A percentile compares a stretch with the other conserved stretches of the same genome.
Conservation (phyloP, 2,797 vertebrate genomes). For the Hyperoplus immaculatus region DNA sequence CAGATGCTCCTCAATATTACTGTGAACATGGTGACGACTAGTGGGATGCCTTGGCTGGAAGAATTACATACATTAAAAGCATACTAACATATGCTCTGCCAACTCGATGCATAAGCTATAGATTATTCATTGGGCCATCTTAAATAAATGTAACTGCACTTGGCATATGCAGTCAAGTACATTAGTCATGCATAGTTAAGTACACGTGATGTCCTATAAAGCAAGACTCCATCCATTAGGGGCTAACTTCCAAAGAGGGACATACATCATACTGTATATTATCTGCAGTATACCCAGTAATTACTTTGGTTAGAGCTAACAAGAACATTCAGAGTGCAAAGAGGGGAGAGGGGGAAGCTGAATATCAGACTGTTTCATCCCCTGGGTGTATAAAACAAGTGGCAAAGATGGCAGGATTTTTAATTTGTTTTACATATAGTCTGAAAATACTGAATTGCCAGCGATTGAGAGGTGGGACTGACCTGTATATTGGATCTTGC, state of each 20-base stretch:
- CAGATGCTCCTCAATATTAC: neutral
- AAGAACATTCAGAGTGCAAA: neutral
- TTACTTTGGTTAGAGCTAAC: slow-evolving; percentile 16
- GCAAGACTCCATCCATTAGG: slow-evolving; percentile 8
- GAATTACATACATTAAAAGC: neutral
- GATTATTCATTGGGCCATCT: slow-evolving; percentile 60
- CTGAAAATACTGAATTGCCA: neutral
- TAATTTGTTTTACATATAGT: neutral
- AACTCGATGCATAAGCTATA: slow-evolving; percentile 38
- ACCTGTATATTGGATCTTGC: slow-evolving; percentile 91
- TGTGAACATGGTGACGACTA: neutral
- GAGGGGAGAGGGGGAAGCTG: neutral
- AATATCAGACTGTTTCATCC: slow-evolving; percentile 21
- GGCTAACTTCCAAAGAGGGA: slow-evolving; percentile 20
- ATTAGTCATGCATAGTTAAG: slow-evolving; percentile 36
- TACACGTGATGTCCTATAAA: slow-evolving; percentile 7
- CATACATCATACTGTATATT: neutral
- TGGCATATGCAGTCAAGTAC: slow-evolving; percentile 31
- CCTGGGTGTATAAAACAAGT: neutral
- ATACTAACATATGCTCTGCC: slow-evolving; percentile 36
- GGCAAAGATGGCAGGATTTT: neutral
- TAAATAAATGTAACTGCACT: slow-evolving; percentile 40
- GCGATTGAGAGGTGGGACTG: slow-evolving; percentile 23
- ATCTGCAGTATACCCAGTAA: slow-evolving; percentile 6
- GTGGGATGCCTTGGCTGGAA: neutral